phyloP scores from a whole-genome alignment of 2,113 vertebrate genomes.

The Pseudopodoces humilis region DNA sequence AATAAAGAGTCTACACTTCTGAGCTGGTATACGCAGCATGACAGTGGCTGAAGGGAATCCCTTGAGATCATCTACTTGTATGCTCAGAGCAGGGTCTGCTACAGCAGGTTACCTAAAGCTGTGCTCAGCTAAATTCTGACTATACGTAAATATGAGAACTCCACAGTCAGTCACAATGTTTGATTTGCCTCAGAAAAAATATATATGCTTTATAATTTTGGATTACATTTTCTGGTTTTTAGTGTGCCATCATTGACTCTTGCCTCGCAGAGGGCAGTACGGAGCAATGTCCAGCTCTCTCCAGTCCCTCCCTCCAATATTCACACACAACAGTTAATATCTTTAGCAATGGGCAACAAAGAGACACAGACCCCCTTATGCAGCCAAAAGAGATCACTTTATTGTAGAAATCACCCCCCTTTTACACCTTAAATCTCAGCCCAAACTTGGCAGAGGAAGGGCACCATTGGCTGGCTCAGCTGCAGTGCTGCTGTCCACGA shows the following conservation, averaged over 20 bases:
- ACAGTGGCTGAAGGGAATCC: background rate
- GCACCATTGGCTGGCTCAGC: too few species aligned
- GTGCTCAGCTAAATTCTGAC: background rate
- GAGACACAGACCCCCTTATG: too few species aligned
- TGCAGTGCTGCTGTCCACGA: too few species aligned
- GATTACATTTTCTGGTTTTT: background rate
- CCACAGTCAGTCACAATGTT: background rate
- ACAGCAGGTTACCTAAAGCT: background rate
- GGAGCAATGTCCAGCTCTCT: background rate
- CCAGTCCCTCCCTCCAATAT: background rate
- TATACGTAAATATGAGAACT: background rate
- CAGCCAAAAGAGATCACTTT: too few species aligned
- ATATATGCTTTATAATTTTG: background rate
- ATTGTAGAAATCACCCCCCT: too few species aligned
- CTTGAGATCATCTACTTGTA: background rate
- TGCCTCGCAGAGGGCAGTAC: background rate
- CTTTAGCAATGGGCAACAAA: too few species aligned
- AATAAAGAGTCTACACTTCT: background rate
- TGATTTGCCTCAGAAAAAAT: too few species aligned
- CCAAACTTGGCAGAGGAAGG: too few species aligned
- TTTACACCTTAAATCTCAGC: too few species aligned
- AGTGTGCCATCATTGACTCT: background rate
- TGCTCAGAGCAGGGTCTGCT: background rate
- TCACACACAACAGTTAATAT: accelerated
- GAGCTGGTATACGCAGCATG: background rate